Percentiles rank a stretch among this genome's conserved stretches.
Evolutionary conservation across 2,113 vertebrate genomes (phyloP).

Genomic region (Actenoides hombroni): DNA sequence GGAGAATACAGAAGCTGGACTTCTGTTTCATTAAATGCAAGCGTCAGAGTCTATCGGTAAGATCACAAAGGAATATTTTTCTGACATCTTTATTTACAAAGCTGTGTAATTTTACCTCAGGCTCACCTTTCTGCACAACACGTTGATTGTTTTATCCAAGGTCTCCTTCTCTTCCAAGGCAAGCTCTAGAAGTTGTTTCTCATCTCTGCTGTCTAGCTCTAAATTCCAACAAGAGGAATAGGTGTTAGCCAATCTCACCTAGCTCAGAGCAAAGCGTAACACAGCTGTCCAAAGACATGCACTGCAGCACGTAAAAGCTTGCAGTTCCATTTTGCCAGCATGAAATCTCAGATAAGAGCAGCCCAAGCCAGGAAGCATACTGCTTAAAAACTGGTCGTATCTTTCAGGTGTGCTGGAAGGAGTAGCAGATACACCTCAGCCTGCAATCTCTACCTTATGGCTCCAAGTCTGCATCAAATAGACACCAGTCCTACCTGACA

Average conservation of each 20-base stretch:
- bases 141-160: constrained; percentile 70
- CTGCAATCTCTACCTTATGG: not conserved
- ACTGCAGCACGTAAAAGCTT: not conserved
- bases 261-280: not conserved
- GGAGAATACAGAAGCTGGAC: not conserved
- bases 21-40: not conserved
- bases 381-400: not conserved
- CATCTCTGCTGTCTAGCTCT: constrained; percentile 77
- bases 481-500: not conserved
- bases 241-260: not conserved
- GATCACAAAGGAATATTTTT: not conserved
- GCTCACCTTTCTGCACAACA: constrained; percentile 80
- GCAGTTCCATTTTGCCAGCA: not conserved
- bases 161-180: constrained; percentile 83
- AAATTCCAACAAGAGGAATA: constrained; percentile 46
- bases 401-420: not conserved
- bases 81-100: not conserved
- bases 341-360: not conserved
- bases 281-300: not conserved
- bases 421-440: not conserved
- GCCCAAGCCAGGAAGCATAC: not conserved
- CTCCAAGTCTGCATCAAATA: not conserved
- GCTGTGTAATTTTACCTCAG: not conserved
- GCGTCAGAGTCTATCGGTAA: not conserved
- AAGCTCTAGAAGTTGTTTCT: constrained; percentile 81